Evolutionary conservation across 2,113 vertebrate species (phyloP).

Genomic region (Rhipidura dahli): DNA sequence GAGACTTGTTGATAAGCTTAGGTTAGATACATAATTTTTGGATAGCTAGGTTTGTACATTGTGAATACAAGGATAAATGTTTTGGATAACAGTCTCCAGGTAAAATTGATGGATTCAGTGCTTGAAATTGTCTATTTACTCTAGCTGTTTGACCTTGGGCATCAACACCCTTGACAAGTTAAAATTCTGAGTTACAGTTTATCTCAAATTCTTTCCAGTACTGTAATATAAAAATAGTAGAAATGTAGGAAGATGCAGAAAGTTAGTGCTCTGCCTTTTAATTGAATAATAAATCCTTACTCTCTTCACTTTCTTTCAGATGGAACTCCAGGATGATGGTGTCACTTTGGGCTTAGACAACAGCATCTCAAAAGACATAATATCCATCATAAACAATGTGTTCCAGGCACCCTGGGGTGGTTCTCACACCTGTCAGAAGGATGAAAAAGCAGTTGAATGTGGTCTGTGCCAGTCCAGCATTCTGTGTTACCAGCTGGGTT

Average conservation of each 20-base stretch:
- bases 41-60: background rate
- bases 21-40: background rate
- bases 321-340: constrained; percentile 97
- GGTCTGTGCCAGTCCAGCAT: constrained; percentile 97
- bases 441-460: constrained; percentile 91
- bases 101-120: background rate
- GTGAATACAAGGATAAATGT: background rate
- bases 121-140: background rate
- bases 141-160: background rate
- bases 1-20: background rate
- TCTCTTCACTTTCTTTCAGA: constrained; percentile 75
- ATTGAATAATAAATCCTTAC: constrained; percentile 5
- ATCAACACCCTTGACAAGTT: background rate
- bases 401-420: constrained; percentile 98
- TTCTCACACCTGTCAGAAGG: constrained; percentile 96
- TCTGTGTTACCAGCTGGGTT: constrained; percentile 96
- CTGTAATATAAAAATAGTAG: background rate
- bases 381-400: constrained; percentile 97
- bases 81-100: background rate
- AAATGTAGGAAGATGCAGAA: background rate
- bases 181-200: background rate
- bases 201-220: background rate
- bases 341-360: constrained; percentile 94
- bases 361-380: constrained; percentile 92
- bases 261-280: background rate